These are phyloP conservation scores for Pollenia angustigena DNA, from an alignment of 2,888 invertebrate species.

Conservation along the genomic window DNA sequence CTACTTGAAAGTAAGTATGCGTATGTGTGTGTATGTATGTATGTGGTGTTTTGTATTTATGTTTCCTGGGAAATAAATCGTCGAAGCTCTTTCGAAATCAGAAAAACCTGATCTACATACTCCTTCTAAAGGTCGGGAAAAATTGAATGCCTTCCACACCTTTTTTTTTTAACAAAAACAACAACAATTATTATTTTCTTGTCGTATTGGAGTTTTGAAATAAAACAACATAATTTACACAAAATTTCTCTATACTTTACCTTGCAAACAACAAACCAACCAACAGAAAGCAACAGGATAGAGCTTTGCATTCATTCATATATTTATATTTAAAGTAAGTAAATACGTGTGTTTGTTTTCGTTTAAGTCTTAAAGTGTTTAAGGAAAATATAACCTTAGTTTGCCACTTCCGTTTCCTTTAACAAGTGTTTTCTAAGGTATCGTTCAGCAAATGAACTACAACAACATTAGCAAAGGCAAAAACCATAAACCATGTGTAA, in stretches of 20 bases:
- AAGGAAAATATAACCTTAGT: conserved; percentile 72
- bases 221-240: conserved; percentile 44
- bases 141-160: conserved; percentile 72
- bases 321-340: neutral
- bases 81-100: conserved; percentile 50
- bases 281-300: conserved; percentile 68
- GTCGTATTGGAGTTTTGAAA: conserved; percentile 54
- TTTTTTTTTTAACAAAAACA: conserved; percentile 56
- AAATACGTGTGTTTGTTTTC: conserved; percentile 3
- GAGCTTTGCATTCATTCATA: conserved; percentile 25
- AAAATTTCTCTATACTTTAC: conserved; percentile 41
- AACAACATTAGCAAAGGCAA: conserved; percentile 34
- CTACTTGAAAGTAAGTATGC: neutral
- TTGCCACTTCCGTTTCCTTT: conserved; percentile 73
- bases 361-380: conserved; percentile 65
- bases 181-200: conserved; percentile 58
- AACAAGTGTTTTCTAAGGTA: conserved; percentile 70
- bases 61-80: conserved; percentile 76
- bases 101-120: conserved; percentile 1
- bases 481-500: conserved; percentile 55
- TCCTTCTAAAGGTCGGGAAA: conserved; percentile 21
- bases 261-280: neutral
- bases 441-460: conserved; percentile 57
- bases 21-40: neutral
- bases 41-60: conserved; percentile 56